phyloP scores from a whole-genome alignment of 2,888 invertebrate genomes.

The Molanna angustata region DNA sequence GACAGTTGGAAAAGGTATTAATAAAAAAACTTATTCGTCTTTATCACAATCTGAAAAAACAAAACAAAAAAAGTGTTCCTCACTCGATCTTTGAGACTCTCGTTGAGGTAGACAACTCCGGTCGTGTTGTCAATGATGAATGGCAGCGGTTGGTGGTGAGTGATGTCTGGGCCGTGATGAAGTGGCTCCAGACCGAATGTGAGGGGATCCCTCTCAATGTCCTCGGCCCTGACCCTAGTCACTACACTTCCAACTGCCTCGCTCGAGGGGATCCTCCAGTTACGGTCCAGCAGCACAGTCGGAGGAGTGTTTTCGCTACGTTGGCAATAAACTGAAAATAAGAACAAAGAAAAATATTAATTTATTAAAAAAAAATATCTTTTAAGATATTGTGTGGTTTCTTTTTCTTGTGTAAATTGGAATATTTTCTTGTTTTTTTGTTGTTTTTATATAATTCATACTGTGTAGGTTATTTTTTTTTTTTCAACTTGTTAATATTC shows the following conservation, averaged over 20 bases:
- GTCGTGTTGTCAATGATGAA: constrained; percentile 73
- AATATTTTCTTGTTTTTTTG: too few species aligned
- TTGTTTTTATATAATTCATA: too few species aligned
- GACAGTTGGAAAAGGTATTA: too few species aligned
- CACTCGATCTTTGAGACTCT: constrained; percentile 74
- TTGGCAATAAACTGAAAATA: constrained; percentile 48
- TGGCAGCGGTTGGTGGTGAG: constrained; percentile 55
- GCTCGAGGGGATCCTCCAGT: constrained; percentile 72
- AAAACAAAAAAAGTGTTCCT: too few species aligned
- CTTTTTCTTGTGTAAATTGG: too few species aligned
- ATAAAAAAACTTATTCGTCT: too few species aligned
- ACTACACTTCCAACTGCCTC: constrained; percentile 72
- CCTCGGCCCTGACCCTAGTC: constrained; percentile 65
- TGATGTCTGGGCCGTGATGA: constrained; percentile 38
- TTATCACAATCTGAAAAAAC: too few species aligned
- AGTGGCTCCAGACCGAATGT: constrained; percentile 67
- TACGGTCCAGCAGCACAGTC: constrained; percentile 65
- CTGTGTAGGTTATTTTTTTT: too few species aligned
- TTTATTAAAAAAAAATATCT: background rate
- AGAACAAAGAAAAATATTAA: constrained; percentile 10
- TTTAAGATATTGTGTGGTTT: too few species aligned
- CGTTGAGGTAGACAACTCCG: constrained; percentile 76
- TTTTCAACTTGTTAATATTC: too few species aligned
- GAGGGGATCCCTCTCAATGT: constrained; percentile 61
- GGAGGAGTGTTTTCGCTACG: constrained; percentile 63